Conservation (phyloP, 2,113 vertebrate species). For the Larimichthys crocea region DNA sequence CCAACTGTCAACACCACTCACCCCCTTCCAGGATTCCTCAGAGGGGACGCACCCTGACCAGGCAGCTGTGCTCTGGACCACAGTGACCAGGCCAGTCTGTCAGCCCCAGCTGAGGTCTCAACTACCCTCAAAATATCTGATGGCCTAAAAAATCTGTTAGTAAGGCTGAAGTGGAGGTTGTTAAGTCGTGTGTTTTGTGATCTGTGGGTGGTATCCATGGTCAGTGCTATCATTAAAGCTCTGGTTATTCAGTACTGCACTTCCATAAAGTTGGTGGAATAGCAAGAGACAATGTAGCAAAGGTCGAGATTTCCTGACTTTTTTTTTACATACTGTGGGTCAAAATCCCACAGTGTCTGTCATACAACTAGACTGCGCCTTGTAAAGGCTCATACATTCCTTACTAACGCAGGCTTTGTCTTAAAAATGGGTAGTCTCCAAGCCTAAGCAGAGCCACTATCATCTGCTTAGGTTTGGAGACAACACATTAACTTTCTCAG, state of each 20-base stretch:
- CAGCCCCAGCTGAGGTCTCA: constrained; percentile 48
- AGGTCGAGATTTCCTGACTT: background rate
- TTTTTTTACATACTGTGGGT: background rate
- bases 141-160: constrained; percentile 11
- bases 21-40: constrained; percentile 57
- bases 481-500: background rate
- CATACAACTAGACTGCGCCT: too few relatives aligned
- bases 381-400: background rate
- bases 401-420: background rate
- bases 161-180: constrained; percentile 2
- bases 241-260: background rate
- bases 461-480: too few relatives aligned
- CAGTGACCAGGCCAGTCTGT: constrained; percentile 56
- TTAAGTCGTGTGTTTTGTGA: background rate
- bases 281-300: background rate
- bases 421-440: background rate
- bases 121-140: constrained; percentile 50
- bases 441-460: too few relatives aligned
- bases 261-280: background rate
- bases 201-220: background rate
- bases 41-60: constrained; percentile 63
- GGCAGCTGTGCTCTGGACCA: constrained; percentile 50
- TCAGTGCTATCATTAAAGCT: background rate
- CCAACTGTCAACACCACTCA: constrained; percentile 66
- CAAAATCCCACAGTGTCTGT: background rate